A percentile compares a stretch with the other conserved stretches of the same genome.
Evolutionary conservation across 2,113 vertebrate genomes (phyloP).

Genomic region (Prionailurus bengalensis): DNA sequence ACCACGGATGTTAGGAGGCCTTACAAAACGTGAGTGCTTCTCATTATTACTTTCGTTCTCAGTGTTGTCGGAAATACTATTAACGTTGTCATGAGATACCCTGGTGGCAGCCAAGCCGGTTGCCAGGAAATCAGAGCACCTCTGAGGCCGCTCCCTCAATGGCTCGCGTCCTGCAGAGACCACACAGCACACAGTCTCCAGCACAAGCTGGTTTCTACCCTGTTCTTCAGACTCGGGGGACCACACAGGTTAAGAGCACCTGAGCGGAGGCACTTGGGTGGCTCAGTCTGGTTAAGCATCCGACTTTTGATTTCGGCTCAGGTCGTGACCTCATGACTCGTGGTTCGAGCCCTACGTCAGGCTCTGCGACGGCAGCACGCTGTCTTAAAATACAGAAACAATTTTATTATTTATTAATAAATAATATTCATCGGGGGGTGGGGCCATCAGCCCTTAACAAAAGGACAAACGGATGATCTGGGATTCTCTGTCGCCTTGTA

Average conservation of each 20-base stretch:
- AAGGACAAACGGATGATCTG: not conserved
- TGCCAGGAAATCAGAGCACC: accelerated
- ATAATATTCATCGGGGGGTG: not conserved
- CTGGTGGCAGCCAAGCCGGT: accelerated
- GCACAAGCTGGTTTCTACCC: accelerated
- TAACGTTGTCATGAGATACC: accelerated
- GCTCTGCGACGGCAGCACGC: accelerated
- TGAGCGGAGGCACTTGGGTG: too few relatives aligned
- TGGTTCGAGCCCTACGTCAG: too few relatives aligned
- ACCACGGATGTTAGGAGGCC: accelerated
- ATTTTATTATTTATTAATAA: too few relatives aligned
- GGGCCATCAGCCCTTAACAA: not conserved
- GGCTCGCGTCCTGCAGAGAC: too few relatives aligned
- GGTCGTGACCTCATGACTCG: too few relatives aligned
- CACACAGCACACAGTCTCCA: too few relatives aligned
- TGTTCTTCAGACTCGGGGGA: not conserved
- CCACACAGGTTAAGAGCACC: not conserved
- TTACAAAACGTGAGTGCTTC: not conserved
- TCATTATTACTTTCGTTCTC: not conserved
- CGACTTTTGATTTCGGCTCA: too few relatives aligned
- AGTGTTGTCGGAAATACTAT: accelerated
- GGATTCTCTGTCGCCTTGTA: not conserved
- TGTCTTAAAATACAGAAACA: too few relatives aligned
- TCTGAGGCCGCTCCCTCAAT: accelerated
- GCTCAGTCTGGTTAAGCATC: too few relatives aligned